A percentile compares a stretch with the other conserved stretches of the same genome.
Conservation (phyloP, 37 sponge, comb jelly and placozoan species). For the Diacarnus erythraeanus region DNA sequence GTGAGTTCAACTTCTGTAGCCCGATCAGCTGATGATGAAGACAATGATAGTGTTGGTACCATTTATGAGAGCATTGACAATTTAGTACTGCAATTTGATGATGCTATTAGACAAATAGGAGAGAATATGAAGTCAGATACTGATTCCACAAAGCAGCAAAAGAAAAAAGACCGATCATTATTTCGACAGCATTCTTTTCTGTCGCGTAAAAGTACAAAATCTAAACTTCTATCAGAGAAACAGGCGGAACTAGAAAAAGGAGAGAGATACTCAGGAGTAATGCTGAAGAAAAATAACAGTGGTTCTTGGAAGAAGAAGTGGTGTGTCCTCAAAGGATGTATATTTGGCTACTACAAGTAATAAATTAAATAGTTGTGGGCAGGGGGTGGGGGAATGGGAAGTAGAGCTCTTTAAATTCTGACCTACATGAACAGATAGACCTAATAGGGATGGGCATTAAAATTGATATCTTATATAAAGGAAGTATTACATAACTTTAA, state of each 20-base stretch:
- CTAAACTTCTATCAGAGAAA: slow-evolving; percentile 23
- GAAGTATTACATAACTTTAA: too few species aligned
- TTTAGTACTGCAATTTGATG: slow-evolving; percentile 53
- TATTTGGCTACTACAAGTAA: slow-evolving; percentile 76
- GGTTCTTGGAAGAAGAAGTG: slow-evolving; percentile 78
- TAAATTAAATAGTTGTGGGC: too few species aligned
- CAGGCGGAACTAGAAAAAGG: slow-evolving; percentile 45
- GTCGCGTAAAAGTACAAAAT: slow-evolving; percentile 7
- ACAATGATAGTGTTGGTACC: slow-evolving; percentile 47
- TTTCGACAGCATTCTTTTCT: slow-evolving; percentile 21
- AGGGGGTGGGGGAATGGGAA: too few species aligned
- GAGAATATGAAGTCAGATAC: slow-evolving; percentile 12
- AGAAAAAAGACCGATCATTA: slow-evolving; percentile 38
- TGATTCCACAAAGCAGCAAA: slow-evolving; percentile 5
- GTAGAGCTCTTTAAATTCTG: too few species aligned
- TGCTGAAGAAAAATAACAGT: slow-evolving; percentile 53
- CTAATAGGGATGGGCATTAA: too few species aligned
- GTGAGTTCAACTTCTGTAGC: neutral
- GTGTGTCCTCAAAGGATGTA: slow-evolving; percentile 65
- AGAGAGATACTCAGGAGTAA: slow-evolving; percentile 47
- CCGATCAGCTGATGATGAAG: slow-evolving; percentile 16
- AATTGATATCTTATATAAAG: too few species aligned
- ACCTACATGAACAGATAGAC: too few species aligned
- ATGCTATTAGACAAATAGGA: slow-evolving; percentile 44
- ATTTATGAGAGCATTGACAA: slow-evolving; percentile 69